These are phyloP conservation scores for Ceratina australensis DNA, from an alignment of 1,140 invertebrate genomes.

Conservation along the genomic window DNA sequence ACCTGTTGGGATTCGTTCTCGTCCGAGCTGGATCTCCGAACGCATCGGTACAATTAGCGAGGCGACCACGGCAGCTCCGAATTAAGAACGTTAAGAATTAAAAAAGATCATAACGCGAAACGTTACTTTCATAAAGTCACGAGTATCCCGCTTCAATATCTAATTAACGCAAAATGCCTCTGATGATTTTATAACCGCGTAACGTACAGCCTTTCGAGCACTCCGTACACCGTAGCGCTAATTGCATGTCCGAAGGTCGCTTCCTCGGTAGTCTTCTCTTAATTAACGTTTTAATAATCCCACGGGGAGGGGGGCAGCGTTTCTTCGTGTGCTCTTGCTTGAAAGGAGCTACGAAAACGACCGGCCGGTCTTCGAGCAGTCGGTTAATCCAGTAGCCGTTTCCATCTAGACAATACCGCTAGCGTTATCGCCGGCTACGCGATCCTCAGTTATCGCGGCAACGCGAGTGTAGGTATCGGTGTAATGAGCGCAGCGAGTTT, in stretches of 20 bases:
- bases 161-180: no score
- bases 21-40: constrained; percentile 46
- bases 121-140: no score
- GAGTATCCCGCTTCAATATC: no score
- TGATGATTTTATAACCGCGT: no score
- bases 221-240: constrained; percentile 46
- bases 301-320: background rate
- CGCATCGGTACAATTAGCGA: background rate
- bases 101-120: no score
- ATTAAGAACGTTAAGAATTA: no score
- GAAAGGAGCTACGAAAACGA: background rate
- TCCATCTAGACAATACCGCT: background rate
- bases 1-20: constrained; percentile 51
- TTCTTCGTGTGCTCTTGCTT: background rate
- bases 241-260: constrained; percentile 60
- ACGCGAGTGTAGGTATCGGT: background rate
- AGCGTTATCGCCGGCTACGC: constrained; percentile 20
- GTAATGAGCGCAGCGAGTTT: constrained; percentile 19
- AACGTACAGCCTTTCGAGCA: background rate
- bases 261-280: constrained; percentile 38
- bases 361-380: constrained; percentile 9
- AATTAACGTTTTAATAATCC: constrained; percentile 65
- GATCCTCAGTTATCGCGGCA: background rate
- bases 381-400: background rate
- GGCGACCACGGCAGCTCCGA: no score